Evolutionary conservation across 1,140 invertebrate species (phyloP).

Genomic region (Globodera rostochiensis): DNA sequence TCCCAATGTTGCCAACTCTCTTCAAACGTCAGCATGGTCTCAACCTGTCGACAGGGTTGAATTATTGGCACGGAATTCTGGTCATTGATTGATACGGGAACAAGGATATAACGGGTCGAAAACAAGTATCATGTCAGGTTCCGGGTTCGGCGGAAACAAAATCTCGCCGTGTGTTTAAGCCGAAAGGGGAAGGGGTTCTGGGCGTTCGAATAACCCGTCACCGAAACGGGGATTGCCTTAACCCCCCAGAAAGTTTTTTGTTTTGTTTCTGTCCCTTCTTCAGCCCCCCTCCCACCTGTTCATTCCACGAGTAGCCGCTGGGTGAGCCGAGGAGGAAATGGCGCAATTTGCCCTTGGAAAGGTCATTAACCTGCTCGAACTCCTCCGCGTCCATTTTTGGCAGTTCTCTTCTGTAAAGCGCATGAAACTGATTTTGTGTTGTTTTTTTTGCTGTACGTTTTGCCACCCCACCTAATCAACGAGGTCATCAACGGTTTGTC

Average conservation of each 20-base stretch:
- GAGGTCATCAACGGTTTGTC: slow-evolving; percentile 59
- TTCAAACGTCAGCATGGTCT: slow-evolving; percentile 59
- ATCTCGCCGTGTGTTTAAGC: not conserved
- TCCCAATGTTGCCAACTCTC: slow-evolving; percentile 44
- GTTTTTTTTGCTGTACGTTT: too few relatives aligned
- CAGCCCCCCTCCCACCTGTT: slow-evolving; percentile 43
- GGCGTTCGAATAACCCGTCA: too few relatives aligned
- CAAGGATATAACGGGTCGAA: not conserved
- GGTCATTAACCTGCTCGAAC: slow-evolving; percentile 57
- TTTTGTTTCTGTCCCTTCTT: too few relatives aligned
- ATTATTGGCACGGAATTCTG: too few relatives aligned
- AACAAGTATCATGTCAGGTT: not conserved
- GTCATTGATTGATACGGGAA: too few relatives aligned
- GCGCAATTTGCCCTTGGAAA: slow-evolving; percentile 56
- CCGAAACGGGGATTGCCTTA: too few relatives aligned
- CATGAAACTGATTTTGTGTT: too few relatives aligned
- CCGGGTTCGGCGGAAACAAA: too few relatives aligned
- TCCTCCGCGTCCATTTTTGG: slow-evolving; percentile 59
- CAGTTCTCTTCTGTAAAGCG: slow-evolving; percentile 47
- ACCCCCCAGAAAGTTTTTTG: too few relatives aligned
- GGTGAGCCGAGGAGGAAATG: slow-evolving; percentile 64
- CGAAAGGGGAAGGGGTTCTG: too few relatives aligned
- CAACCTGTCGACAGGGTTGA: slow-evolving; percentile 46
- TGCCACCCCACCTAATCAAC: slow-evolving; percentile 41
- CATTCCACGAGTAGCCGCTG: slow-evolving; percentile 63